phyloP scores from a whole-genome alignment of 2,888 invertebrate genomes.

The Sceliomorpha sp. region DNA sequence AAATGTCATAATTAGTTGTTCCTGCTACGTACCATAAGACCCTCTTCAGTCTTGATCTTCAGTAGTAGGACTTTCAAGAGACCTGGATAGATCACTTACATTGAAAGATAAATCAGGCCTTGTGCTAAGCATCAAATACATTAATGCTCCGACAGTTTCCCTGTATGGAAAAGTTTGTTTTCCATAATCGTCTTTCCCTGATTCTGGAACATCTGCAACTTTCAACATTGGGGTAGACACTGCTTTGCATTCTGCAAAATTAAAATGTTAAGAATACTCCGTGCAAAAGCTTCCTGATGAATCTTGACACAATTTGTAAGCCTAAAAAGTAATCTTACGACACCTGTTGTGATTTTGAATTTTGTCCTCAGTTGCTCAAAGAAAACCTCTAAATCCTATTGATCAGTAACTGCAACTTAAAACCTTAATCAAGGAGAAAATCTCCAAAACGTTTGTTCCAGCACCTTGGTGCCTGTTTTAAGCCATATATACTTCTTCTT shows the following conservation, averaged over 20 bases:
- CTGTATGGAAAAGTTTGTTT: conserved; percentile 47
- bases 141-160: conserved; percentile 63
- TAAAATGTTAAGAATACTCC: conserved; percentile 26
- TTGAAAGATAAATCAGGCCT: conserved; percentile 62
- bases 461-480: too few species aligned
- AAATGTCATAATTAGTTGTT: conserved; percentile 58
- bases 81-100: conserved; percentile 60
- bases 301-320: conserved; percentile 33
- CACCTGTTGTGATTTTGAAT: conserved; percentile 9
- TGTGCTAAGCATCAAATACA: conserved; percentile 63
- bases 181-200: conserved; percentile 33
- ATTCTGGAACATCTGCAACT: conserved; percentile 7
- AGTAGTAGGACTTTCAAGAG: conserved; percentile 44
- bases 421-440: too few species aligned
- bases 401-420: too few species aligned
- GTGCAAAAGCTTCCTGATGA: conserved; percentile 22
- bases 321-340: conserved; percentile 18
- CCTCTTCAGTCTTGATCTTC: conserved; percentile 63
- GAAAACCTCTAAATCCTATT: too few species aligned
- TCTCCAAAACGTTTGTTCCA: too few species aligned
- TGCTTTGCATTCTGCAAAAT: conserved; percentile 35
- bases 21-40: conserved; percentile 65
- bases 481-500: too few species aligned
- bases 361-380: too few species aligned
- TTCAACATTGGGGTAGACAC: conserved; percentile 32